Evolutionary conservation across 2,888 invertebrate species (phyloP).

Genomic region (Hecatera dysodea): DNA sequence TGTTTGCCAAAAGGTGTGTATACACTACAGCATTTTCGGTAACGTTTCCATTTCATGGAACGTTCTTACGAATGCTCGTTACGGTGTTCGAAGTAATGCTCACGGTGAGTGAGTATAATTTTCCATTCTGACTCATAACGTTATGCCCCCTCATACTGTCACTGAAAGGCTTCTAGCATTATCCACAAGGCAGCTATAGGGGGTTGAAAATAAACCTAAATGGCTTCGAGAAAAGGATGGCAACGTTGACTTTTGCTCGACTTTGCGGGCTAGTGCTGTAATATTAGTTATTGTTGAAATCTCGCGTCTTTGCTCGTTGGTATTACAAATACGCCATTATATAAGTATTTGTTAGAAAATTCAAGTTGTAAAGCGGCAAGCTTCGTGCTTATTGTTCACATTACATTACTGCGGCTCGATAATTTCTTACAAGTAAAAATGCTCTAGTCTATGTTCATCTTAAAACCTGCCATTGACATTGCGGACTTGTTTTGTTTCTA

Average conservation of each 20-base stretch:
- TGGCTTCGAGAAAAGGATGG: too few relatives aligned
- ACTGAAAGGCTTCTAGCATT: too few relatives aligned
- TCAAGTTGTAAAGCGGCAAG: not conserved
- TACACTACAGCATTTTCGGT: not conserved
- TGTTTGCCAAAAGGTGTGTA: not conserved
- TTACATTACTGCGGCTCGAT: not conserved
- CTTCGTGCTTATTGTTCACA: not conserved
- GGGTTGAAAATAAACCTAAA: too few relatives aligned
- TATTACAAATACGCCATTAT: not conserved
- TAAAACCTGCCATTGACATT: conserved; percentile 47
- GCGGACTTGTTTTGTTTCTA: conserved; percentile 32
- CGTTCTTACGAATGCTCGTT: not conserved
- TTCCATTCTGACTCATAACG: too few relatives aligned
- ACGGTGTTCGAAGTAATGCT: not conserved
- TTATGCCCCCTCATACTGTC: too few relatives aligned
- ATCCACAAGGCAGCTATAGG: too few relatives aligned
- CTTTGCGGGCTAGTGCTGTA: not conserved
- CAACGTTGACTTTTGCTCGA: too few relatives aligned
- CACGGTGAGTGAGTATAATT: not conserved
- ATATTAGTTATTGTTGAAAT: not conserved
- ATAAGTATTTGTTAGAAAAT: not conserved
- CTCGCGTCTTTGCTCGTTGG: not conserved
- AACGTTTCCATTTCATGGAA: not conserved
- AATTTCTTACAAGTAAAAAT: not conserved
- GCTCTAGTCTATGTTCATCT: not conserved